Evolutionary conservation across 1,140 invertebrate genomes (phyloP), one percentile per base, ranked within the genome.

Genomic region (Ruditapes philippinarum): DNA sequence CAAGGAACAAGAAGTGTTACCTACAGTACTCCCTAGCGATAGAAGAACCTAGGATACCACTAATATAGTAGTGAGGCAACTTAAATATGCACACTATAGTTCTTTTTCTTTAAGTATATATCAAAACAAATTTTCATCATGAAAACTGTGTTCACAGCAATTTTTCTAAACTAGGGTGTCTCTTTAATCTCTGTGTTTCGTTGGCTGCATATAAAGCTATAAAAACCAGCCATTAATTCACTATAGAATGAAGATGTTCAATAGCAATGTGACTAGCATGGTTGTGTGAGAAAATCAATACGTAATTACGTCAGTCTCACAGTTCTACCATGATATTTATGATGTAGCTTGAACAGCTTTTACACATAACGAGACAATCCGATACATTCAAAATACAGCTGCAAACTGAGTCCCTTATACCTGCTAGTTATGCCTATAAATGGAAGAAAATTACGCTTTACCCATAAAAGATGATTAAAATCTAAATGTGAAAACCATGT

Each of bases 261-360:
- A 74, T 74, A 42, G 40, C 3, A 74, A 25, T 49, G 36, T 42
- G 40, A 42, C 25, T 40, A 74, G 5, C 70, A 45, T 25, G 19
- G 40, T 49, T 74, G 1, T 45, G 5, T 11, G n/a, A 42, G 40
- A 40, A 74, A 65, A 74, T 74, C 70, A 49, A 74, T 74, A 74
- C 40, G 36, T 45, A 74, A 45, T 49, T 74, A 74, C 40, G 40
- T 42, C 38, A 74, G 49, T 40, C 45, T 42, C 40, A 45, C 70
- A 42, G n/a, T 22, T 40, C n/a, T 25, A 74, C 40, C 40, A 45
- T 19, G 57, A n/a, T n/a, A 25, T 62, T 74, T 74, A 74, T 42
- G 70, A 70, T 40, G 70, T 49, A 62, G 57, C 57, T n/a, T 28
- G 57, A 62, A 28, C 57, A 62, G 57, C 57, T 62, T 62, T 62